Evolutionary conservation across 2,113 vertebrate genomes (phyloP).

Genomic region (Sebastes fasciatus): DNA sequence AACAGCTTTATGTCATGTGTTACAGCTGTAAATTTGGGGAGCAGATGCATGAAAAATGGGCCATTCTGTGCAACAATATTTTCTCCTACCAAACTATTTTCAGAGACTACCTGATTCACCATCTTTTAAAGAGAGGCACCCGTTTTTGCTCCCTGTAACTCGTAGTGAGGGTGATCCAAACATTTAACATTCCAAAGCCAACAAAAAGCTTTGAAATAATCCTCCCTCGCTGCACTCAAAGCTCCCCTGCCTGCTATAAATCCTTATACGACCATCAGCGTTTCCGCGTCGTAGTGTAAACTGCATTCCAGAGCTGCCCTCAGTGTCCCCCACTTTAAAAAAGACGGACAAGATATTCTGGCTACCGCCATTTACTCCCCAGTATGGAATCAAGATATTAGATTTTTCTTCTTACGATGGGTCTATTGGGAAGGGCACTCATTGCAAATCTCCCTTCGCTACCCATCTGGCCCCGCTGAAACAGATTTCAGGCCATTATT

Average conservation of each 20-base stretch:
- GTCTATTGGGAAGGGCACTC: not conserved
- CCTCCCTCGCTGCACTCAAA: slow-evolving; percentile 51
- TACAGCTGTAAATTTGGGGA: slow-evolving; percentile 31
- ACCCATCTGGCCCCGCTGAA: not conserved
- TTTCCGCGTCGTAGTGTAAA: slow-evolving; percentile 46
- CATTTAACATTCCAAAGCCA: slow-evolving; percentile 65
- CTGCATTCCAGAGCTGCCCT: slow-evolving; percentile 59
- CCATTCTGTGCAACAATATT: not conserved
- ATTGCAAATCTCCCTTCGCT: slow-evolving; percentile 4
- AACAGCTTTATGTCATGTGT: slow-evolving; percentile 14
- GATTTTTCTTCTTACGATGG: not conserved
- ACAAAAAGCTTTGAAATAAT: slow-evolving; percentile 59
- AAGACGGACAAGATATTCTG: slow-evolving; percentile 40
- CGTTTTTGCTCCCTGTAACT: not conserved
- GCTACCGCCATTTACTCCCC: slow-evolving; percentile 33
- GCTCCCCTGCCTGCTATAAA: slow-evolving; percentile 60
- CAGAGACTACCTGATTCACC: slow-evolving; percentile 9
- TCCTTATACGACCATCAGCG: slow-evolving; percentile 66
- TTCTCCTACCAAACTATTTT: slow-evolving; percentile 1
- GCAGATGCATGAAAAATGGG: slow-evolving; percentile 30
- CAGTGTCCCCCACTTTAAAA: slow-evolving; percentile 42
- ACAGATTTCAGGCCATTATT: slow-evolving; percentile 36
- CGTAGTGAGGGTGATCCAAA: slow-evolving; percentile 23
- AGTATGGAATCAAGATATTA: slow-evolving; percentile 9
- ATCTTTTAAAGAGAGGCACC: slow-evolving; percentile 3